Evolutionary conservation across 2,797 vertebrate genomes (phyloP), one percentile per base, ranked within the genome.

Genomic region (Channallabes apus): DNA sequence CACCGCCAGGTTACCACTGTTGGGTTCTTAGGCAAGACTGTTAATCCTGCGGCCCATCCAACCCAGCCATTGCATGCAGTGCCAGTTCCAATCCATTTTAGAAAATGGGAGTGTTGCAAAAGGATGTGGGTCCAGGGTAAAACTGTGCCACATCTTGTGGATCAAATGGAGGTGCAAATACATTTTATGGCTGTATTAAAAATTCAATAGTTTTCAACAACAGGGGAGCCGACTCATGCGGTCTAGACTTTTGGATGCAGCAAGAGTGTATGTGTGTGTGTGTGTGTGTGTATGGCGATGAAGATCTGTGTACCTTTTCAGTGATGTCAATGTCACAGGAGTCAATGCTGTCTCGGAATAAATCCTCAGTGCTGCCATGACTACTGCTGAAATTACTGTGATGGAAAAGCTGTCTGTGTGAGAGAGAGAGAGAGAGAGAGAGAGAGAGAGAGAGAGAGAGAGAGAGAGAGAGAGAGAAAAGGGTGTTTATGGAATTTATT

Each of bases 351-450:
- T 99, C 98, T 88, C 97, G 91, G 94, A 99, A 99, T 87, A 99
- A 94, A 91, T 99, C 98, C 91, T 99, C 98, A 0, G 97, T 99
- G 93, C 98, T 99, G 92, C 98, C 97, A 0, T 98, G 97, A 71
- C 97, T 98, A 94, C 98, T 99, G 95, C 98, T 99, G 92, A 99
- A 93, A 93, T 99, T 98, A 94, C 98, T 99, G 93, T 96, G 97
- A 91, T 99, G 97, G 91, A 99, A 96, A 85, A 99, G 96, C 86
- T 99, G 98, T 86, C 98, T 99, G 94, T 65, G 61, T 6, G 22
- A 11, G 32, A n/a, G n/a, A 84, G 12, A 73, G 51, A 58, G 22
- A 82, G 3, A 77, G 14, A 75, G 20, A 82, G n/a, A 78, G 32
- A 20, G 4, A 64, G 41, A 29, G 59, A 24, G 6, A 79, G 12